These are phyloP conservation scores for Ibidorhyncha struthersii DNA, from an alignment of 2,113 vertebrate species.

Conservation along the genomic window DNA sequence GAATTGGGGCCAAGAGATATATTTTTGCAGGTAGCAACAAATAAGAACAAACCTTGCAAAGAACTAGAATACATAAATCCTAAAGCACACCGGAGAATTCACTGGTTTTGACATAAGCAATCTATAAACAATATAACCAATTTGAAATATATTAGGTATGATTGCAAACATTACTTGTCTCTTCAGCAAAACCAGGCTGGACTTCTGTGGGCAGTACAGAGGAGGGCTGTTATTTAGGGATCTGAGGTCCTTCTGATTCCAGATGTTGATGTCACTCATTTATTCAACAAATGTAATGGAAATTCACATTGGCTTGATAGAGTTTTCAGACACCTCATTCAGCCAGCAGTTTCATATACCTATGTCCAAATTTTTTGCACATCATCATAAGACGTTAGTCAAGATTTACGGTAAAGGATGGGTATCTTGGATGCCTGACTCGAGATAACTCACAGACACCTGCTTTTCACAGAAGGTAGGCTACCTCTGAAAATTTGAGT, in stretches of 20 bases:
- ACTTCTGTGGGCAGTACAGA: neutral
- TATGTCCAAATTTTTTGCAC: neutral
- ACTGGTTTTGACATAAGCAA: constrained; percentile 70
- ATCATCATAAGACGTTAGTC: neutral
- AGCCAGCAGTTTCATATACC: neutral
- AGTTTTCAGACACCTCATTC: neutral
- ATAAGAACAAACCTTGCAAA: constrained; percentile 73
- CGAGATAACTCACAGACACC: neutral
- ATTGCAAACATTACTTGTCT: constrained; percentile 33
- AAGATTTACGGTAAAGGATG: neutral
- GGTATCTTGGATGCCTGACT: neutral
- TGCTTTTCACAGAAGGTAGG: neutral
- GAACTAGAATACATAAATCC: constrained; percentile 74
- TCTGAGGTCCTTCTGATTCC: neutral
- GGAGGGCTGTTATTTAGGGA: neutral
- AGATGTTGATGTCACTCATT: neutral
- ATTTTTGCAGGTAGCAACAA: constrained; percentile 77
- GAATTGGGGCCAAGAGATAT: constrained; percentile 75
- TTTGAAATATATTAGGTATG: constrained; percentile 56
- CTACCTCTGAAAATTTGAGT: neutral
- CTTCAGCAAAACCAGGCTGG: constrained; percentile 7
- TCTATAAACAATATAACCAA: constrained; percentile 67
- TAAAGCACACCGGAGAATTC: constrained; percentile 57
- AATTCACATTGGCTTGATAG: neutral
- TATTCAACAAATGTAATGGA: neutral